These are phyloP conservation scores for Scartelaos histophorus DNA, from an alignment of 2,113 vertebrate genomes.

Conservation along the genomic window DNA sequence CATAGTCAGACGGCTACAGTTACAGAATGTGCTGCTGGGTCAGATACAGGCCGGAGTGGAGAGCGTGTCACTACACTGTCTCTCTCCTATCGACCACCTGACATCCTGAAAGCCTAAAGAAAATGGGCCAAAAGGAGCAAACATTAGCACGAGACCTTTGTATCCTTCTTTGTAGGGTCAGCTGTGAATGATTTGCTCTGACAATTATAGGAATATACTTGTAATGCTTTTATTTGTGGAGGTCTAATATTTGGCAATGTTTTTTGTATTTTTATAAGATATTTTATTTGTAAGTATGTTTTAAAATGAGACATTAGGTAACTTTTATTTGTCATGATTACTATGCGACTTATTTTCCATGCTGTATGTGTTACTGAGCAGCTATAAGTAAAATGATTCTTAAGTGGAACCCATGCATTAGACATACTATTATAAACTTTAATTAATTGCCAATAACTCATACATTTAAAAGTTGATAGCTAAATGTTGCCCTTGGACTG, in stretches of 20 bases:
- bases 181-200: not conserved
- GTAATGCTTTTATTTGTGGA: not conserved
- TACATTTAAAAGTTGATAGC: too few relatives aligned
- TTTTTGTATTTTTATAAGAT: too few relatives aligned
- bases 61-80: constrained; percentile 2
- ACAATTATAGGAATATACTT: not conserved
- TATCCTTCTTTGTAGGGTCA: not conserved
- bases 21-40: constrained; percentile 1
- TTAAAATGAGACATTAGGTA: too few relatives aligned
- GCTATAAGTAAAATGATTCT: too few relatives aligned
- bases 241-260: constrained; percentile 14
- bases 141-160: not conserved
- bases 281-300: too few relatives aligned
- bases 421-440: too few relatives aligned
- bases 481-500: constrained; percentile 23
- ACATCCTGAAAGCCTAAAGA: not conserved
- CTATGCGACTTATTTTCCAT: too few relatives aligned
- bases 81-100: constrained; percentile 9
- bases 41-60: constrained; percentile 4
- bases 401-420: too few relatives aligned
- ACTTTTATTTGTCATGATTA: too few relatives aligned
- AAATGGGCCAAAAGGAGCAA: constrained; percentile 11
- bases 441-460: too few relatives aligned
- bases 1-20: constrained; percentile 15
- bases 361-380: too few relatives aligned